Base-by-base conservation (phyloP, 2,888 invertebrate genomes). In the Antheraea assamensis region DNA sequence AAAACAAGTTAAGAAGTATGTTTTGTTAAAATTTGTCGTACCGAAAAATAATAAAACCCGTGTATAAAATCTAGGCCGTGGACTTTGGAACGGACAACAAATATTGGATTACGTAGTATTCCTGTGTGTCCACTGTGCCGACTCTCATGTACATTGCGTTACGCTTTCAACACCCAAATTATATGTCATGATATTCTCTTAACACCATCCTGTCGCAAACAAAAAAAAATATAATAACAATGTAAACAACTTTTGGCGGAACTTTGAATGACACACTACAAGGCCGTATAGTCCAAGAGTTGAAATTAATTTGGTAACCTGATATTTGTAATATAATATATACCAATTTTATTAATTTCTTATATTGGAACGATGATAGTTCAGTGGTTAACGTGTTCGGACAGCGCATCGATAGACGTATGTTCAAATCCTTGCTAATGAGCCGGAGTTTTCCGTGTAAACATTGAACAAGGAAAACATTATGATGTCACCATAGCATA, bases 201-300 rank as follows among this genome's bases (percentile, higher is more conserved):
- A 52, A 8, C 27, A 19, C 15, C 27, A 73, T 70, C 73, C 70
- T 49, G 73, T 58, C 58, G 31, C 27, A 73, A 55, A 70, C 42
- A 73, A 73, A 42, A 42, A 42, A 42, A 42, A 42, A 42, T 42
- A 58, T 52, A 24, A 61, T 42, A 27, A 31, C 35, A 58, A 70
- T 58, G 27, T 58, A 27, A 73, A 55, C 55, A 42, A 72, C 31
- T 24, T 30, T 55, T 73, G 19, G 70, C 21, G 55, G 52, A 58
- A 73, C 55, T 73, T 73, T 35, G 31, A 66, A 73, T 70, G 27
- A 70, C 24, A 73, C 58, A 70, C 42, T 70, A 58, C 70, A 70
- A 73, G 73, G 73, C 42, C 42, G n/a, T 58, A 1, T 68, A 58
- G 73, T 58, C 58, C 21, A 55, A 70, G 70, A 73, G 73, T 27